Evolutionary conservation across 2,113 vertebrate species (phyloP), one percentile per base, ranked within the genome.

Genomic region (Hipposideros armiger): DNA sequence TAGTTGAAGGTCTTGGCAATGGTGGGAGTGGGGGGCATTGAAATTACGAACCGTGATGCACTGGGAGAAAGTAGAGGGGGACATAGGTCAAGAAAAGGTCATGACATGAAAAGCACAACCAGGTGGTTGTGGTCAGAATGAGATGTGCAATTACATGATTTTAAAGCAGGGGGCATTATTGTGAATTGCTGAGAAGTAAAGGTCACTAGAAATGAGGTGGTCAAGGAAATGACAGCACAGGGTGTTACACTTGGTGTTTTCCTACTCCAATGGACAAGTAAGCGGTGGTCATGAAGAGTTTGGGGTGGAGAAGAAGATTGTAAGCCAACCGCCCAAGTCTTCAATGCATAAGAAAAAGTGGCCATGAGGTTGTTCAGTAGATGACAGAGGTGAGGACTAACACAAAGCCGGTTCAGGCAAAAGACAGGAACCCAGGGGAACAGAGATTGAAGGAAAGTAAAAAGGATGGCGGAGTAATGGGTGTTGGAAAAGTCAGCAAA

Each of bases 11-110:
- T 36, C 87, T 0, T 30, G 19, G 24, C 10, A 24, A 66, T 66
- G 78, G 36, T 47, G 2, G 84, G 42, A 14, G 36, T 19, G 28
- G 64, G 16, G 58, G 26, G 22, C 62, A 73, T 0, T 76, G 28
- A 92, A 86, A 72, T 87, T 56, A 58, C 24, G 84, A 40, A 88
- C 52, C n/a, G 92, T 97, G 72, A 92, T 17, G 19, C 52, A 4
- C 16, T 92, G 73, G 47, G 16, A 77, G 95, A 30, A 93, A 95
- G 74, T 0, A 89, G 70, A 95, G 28, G 81, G 36, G 60, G 95
- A 52, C 58, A 56, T 0, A 67, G 24, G 52, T 83, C 24, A n/a
- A 98, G 89, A 95, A 95, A 91, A 95, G 42, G 84, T 73, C 26
- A 72, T 30, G 47, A 42, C 32, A 11, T 45, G 47, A 77, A 42